These are phyloP conservation scores for Xenotilapia leptura DNA, from an alignment of 2,113 vertebrate species.

Conservation along the genomic window DNA sequence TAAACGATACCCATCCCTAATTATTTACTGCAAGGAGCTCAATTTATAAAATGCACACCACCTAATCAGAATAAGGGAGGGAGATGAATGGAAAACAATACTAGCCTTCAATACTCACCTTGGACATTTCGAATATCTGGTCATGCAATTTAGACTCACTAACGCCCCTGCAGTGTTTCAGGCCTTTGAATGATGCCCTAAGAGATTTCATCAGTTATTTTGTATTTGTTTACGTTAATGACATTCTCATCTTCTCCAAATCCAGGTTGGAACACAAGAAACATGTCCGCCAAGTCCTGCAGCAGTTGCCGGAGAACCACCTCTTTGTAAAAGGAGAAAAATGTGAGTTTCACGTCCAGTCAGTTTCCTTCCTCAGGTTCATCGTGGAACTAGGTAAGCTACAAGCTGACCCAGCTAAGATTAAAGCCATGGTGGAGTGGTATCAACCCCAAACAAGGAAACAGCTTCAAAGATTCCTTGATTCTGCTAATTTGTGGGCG, in stretches of 20 bases:
- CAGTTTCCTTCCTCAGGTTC: background rate
- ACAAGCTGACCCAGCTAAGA: background rate
- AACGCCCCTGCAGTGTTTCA: background rate
- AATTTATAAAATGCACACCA: background rate
- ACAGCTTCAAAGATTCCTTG: background rate
- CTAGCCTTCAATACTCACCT: background rate
- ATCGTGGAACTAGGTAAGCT: background rate
- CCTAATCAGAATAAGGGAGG: background rate
- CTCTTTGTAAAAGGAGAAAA: background rate
- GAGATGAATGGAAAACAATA: background rate
- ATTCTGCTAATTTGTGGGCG: background rate
- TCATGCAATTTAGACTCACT: background rate
- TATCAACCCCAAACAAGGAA: background rate
- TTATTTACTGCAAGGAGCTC: background rate
- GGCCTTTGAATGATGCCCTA: background rate
- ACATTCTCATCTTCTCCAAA: background rate
- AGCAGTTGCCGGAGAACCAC: background rate
- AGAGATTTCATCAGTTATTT: background rate
- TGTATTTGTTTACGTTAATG: background rate
- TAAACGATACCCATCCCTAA: background rate
- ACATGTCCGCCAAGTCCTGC: fast-evolving
- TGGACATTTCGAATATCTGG: background rate
- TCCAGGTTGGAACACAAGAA: background rate
- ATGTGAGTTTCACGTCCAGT: background rate
- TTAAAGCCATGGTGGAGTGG: background rate